These are phyloP conservation scores for Drosophila paranaensis DNA, from an alignment of 2,888 invertebrate species.

Conservation along the genomic window DNA sequence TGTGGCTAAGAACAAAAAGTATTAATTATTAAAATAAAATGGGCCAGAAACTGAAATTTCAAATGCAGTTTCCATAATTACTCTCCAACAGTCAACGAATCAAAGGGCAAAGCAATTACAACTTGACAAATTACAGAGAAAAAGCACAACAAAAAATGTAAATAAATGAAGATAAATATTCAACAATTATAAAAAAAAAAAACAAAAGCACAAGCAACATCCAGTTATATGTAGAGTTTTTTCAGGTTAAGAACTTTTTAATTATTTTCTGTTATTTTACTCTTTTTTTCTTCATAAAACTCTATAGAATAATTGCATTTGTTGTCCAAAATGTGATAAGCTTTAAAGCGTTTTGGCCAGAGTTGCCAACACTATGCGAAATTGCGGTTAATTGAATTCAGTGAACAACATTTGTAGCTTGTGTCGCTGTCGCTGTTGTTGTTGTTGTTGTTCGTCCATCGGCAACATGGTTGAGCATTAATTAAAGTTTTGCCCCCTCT, in stretches of 20 bases:
- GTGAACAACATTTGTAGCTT: conserved; percentile 62
- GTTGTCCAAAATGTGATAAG: conserved; percentile 52
- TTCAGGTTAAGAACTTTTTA: conserved; percentile 44
- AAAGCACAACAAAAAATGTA: conserved; percentile 1
- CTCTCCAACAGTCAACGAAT: conserved; percentile 46
- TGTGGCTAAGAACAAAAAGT: not conserved
- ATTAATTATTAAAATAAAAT: not conserved
- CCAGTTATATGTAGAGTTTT: conserved; percentile 20
- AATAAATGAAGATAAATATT: conserved; percentile 15
- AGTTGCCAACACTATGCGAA: conserved; percentile 57
- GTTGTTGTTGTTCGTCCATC: conserved; percentile 19
- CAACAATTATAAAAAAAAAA: conserved; percentile 23
- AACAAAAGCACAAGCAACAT: conserved; percentile 22
- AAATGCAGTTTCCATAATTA: conserved; percentile 33
- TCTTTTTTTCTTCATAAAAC: conserved; percentile 20
- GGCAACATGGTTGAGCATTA: conserved; percentile 63
- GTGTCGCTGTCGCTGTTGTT: conserved; percentile 17
- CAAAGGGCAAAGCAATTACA: conserved; percentile 64
- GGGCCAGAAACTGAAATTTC: conserved; percentile 1
- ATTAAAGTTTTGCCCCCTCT: conserved; percentile 73
- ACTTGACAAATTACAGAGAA: conserved; percentile 62
- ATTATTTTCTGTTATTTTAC: conserved; percentile 46
- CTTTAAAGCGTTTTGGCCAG: conserved; percentile 38
- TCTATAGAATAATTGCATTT: conserved; percentile 65
- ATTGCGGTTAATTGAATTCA: conserved; percentile 81